Base-by-base conservation (phyloP, 2,888 invertebrate genomes). In the Phortica magna region DNA sequence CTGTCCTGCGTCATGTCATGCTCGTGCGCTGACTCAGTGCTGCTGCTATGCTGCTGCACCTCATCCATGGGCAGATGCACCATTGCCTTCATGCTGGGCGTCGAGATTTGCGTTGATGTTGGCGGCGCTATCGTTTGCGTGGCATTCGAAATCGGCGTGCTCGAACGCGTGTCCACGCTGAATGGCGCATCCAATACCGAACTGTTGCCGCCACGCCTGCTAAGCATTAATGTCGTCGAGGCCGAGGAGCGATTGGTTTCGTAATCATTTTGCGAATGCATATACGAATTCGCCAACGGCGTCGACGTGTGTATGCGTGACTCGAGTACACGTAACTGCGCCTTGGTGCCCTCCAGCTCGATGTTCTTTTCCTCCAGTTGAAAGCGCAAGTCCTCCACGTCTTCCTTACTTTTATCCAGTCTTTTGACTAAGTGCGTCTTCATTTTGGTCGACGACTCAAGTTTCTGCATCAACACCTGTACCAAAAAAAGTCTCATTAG, bases 281-380 rank as follows among this genome's bases (percentile, higher is more conserved):
- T 78, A 83, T 87, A 90, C 77, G 90, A 91, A 91, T 91, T 86
- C 87, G 93, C 87, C 89, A 93, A 88, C 76, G 84, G 86, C 87
- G 93, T 89, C 81, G 87, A 87, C 77, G 88, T 84, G 73, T 88
- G 88, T 53, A 89, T 83, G 73, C 91, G 90, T 57, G 89, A 94
- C 89, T 96, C 96, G 80, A 96, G 92, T 80, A 96, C 94, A n/a
- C 96, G 94, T 76, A 96, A 93, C 77, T 95, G 94, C 0, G 96
- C 96, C 80, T 94, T 93, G 17, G 96, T 96, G n/a, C 96, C 96
- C 91, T 96, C 96, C 85, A 96, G 88, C 90, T 97, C 96, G 84
- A 96, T 96, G 87, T 94, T 95, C 90, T 95, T 95, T 91, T 97
- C 96, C 91, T 96, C 96, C 84, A 97, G 92, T 96, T 97, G 84